A percentile compares a stretch with the other conserved stretches of the same genome.
Conservation (phyloP, 2,888 invertebrate species). For the Julus scanicus region DNA sequence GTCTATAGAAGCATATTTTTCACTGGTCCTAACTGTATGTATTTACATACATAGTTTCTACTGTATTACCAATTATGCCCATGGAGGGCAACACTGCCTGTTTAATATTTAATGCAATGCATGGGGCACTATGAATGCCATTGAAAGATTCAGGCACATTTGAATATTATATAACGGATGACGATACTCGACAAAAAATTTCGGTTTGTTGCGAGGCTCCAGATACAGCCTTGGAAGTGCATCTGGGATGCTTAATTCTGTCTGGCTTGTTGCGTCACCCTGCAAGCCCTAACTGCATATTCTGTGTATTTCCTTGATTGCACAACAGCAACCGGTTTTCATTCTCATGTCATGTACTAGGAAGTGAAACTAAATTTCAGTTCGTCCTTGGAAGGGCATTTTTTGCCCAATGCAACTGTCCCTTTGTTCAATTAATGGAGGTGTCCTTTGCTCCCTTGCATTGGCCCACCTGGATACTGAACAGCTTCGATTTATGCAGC, state of each 20-base stretch:
- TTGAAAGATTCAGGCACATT: neutral
- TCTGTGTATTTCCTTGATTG: slow-evolving; percentile 10
- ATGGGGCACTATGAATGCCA: no score
- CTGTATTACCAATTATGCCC: no score
- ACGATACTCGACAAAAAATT: neutral
- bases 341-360: neutral
- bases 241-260: neutral
- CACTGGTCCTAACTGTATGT: no score
- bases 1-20: no score
- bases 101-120: no score
- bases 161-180: neutral
- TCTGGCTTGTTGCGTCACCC: neutral
- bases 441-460: slow-evolving; percentile 21
- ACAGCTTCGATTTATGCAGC: slow-evolving; percentile 7
- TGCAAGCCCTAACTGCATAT: slow-evolving; percentile 36
- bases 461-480: slow-evolving; percentile 22
- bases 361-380: neutral
- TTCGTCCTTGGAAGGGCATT: slow-evolving; percentile 26
- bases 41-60: no score
- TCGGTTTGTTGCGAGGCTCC: no score
- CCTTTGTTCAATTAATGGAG: slow-evolving; percentile 19
- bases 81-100: no score
- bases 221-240: neutral
- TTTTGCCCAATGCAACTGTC: slow-evolving; percentile 14
- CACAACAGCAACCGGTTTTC: slow-evolving; percentile 9